Base-by-base conservation (phyloP, 64 coral and sea anemone genomes). In the Dendronephthya gigantea region DNA sequence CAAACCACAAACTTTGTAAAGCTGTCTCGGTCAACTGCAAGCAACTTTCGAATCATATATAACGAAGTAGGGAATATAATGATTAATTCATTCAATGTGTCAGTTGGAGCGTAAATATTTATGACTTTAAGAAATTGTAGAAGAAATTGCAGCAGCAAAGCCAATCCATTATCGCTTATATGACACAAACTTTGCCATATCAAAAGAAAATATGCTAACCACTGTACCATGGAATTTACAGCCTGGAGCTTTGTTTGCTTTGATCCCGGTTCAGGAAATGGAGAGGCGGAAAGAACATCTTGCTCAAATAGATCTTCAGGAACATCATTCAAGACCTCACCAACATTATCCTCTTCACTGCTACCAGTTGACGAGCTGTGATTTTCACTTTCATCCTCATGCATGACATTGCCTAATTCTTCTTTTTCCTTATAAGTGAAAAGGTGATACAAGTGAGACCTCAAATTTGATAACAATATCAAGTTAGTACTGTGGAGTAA, bases 1-100 rank as follows among this genome's bases (percentile, higher is more conserved):
- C 90, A 85, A 50, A 92, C 87, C 4, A 92, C 41, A 83, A 83
- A 92, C 50, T 83, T 92, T 35, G 40, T 65, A 83, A 89, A 92
- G 31, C 89, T 41, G 58, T 92, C 83, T 83, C 83, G 40, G 38
- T 89, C 75, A 39, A 89, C 48, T n/a, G 83, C 47, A 19, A 92
- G 22, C 30, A 89, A 86, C 15, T 52, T 19, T 9, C 45, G 48
- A 0, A 92, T 31, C 15, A 89, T 51, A 33, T 89, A 92, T 70
- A 83, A 38, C 13, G 87, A 82, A 7, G 35, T 51, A 4, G 87
- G 91, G 9, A 92, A 39, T n/a, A 85, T 55, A 28, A 23, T 31
- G 23, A 65, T 83, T 0, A 92, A 9, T 83, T 92, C 49, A 19
- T 39, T 52, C 9, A 89, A 23, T 68, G 83, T 33, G 4, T 55